These are phyloP conservation scores for Chlamydotis undulata DNA, from an alignment of 2,113 vertebrate species.

Conservation along the genomic window DNA sequence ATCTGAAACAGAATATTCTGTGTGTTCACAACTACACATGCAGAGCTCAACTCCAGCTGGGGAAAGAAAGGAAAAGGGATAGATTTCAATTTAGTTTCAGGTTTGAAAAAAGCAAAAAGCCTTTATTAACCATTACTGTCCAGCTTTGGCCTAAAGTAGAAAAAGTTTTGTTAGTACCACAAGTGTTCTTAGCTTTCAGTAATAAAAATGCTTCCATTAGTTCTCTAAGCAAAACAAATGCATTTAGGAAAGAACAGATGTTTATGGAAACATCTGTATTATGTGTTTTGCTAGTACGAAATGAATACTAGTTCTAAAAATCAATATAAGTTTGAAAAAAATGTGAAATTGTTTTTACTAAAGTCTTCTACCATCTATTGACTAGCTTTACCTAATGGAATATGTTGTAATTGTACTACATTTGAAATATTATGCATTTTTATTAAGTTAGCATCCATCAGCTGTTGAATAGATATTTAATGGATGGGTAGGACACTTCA, in stretches of 20 bases:
- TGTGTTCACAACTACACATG: background rate
- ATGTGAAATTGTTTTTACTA: background rate
- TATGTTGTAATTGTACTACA: background rate
- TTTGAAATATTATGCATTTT: background rate
- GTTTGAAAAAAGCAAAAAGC: background rate
- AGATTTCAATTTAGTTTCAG: background rate
- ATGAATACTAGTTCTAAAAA: background rate
- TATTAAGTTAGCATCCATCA: background rate
- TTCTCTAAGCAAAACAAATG: background rate
- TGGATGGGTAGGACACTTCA: background rate
- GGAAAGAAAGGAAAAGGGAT: background rate
- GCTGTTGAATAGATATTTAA: background rate
- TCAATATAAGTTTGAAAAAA: background rate
- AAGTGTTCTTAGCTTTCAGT: background rate
- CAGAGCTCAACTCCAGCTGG: background rate
- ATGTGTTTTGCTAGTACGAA: background rate
- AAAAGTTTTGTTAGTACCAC: background rate
- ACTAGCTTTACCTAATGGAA: background rate
- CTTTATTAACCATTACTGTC: background rate
- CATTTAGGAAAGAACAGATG: background rate
- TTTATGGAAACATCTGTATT: background rate
- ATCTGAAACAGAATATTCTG: constrained; percentile 31
- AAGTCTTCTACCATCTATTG: background rate
- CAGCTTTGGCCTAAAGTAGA: background rate
- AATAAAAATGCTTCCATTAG: background rate